Evolutionary conservation across 2,113 vertebrate species (phyloP).

Genomic region (Pterophyllum scalare): DNA sequence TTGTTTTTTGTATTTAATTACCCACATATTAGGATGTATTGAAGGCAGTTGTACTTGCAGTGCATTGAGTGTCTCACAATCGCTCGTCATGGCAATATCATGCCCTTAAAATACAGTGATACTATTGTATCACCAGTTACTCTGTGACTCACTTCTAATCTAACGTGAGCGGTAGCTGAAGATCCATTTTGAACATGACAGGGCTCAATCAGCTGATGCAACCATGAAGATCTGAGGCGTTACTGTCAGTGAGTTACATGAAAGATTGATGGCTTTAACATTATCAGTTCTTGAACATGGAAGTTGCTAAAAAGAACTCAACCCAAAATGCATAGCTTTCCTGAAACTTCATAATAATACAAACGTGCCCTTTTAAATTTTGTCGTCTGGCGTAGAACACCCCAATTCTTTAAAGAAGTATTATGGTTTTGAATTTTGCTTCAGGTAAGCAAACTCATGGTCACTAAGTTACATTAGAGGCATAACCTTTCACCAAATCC

Average conservation of each 20-base stretch:
- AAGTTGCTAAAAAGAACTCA: neutral
- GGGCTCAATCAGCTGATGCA: neutral
- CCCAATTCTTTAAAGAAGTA: neutral
- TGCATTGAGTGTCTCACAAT: neutral
- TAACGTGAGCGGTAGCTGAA: neutral
- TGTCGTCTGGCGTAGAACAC: neutral
- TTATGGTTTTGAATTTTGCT: neutral
- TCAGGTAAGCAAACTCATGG: neutral
- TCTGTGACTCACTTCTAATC: neutral
- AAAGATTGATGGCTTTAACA: neutral
- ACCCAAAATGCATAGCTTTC: accelerated
- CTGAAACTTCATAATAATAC: neutral
- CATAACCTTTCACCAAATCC: neutral
- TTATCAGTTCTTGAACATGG: neutral
- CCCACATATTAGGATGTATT: neutral
- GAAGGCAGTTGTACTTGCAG: neutral
- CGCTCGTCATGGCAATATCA: accelerated
- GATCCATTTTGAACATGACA: neutral
- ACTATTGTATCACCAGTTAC: neutral
- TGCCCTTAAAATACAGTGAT: accelerated
- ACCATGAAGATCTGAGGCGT: no score
- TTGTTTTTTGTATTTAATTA: neutral
- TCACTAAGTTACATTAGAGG: neutral
- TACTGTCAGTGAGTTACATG: neutral
- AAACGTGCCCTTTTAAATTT: neutral